These are phyloP conservation scores for Drosophila eohydei DNA, from an alignment of 2,888 invertebrate species.

Conservation along the genomic window DNA sequence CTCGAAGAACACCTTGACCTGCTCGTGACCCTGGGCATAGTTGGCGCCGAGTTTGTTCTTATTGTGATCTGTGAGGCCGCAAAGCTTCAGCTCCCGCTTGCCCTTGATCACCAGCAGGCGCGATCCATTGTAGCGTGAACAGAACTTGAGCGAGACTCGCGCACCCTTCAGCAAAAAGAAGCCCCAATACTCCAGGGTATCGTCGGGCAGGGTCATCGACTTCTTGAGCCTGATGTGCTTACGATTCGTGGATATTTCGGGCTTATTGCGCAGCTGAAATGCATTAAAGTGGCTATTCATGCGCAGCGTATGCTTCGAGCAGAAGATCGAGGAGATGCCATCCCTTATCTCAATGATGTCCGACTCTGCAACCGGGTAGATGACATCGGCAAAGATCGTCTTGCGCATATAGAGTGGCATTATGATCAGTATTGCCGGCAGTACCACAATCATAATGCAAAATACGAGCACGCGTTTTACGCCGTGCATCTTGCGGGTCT, in stretches of 20 bases:
- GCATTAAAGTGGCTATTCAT: slow-evolving; percentile 91
- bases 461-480: slow-evolving; percentile 91
- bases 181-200: slow-evolving; percentile 95
- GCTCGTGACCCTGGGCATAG: slow-evolving; percentile 84
- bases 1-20: slow-evolving; percentile 87
- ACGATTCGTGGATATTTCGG: slow-evolving; percentile 89
- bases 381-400: slow-evolving; percentile 91
- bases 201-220: slow-evolving; percentile 93
- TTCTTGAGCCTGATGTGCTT: slow-evolving; percentile 92
- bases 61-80: slow-evolving; percentile 90
- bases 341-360: slow-evolving; percentile 93
- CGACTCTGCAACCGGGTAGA: slow-evolving; percentile 92
- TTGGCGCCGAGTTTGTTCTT: slow-evolving; percentile 88
- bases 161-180: slow-evolving; percentile 93
- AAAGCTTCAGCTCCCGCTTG: slow-evolving; percentile 90
- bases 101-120: slow-evolving; percentile 93
- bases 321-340: slow-evolving; percentile 93
- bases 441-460: slow-evolving; percentile 90
- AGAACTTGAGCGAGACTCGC: slow-evolving; percentile 90
- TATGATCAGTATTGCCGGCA: slow-evolving; percentile 91
- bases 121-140: slow-evolving; percentile 92
- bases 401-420: slow-evolving; percentile 92
- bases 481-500: slow-evolving; percentile 91
- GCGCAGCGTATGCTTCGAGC: slow-evolving; percentile 90
- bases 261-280: slow-evolving; percentile 90